Evolutionary conservation across 2,888 invertebrate genomes (phyloP).

Genomic region (Lapara coniferarum): DNA sequence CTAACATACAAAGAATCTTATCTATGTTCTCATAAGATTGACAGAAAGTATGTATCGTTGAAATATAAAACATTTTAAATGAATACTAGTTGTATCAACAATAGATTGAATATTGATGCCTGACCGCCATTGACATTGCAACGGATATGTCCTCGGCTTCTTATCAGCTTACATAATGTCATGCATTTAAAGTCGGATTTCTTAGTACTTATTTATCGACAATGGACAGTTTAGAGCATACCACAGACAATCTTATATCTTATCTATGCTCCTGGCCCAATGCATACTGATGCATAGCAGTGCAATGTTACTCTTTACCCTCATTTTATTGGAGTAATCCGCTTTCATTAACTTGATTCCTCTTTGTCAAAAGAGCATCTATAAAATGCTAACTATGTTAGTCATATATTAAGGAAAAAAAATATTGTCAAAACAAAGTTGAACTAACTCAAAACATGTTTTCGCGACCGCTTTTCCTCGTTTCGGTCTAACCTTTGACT

Average conservation of each 20-base stretch:
- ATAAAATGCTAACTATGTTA: not conserved
- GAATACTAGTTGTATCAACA: not conserved
- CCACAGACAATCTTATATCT: too few relatives aligned
- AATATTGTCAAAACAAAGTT: not conserved
- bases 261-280: too few relatives aligned
- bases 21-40: too few relatives aligned
- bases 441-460: not conserved
- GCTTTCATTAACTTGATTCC: too few relatives aligned
- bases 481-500: not conserved
- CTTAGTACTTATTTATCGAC: not conserved
- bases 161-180: not conserved
- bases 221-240: too few relatives aligned
- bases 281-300: too few relatives aligned
- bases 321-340: too few relatives aligned
- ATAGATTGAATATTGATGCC: slow-evolving; percentile 1
- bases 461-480: not conserved
- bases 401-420: not conserved
- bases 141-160: slow-evolving; percentile 7
- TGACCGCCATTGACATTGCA: slow-evolving; percentile 11
- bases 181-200: not conserved
- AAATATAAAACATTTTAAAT: not conserved
- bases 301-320: too few relatives aligned
- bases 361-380: too few relatives aligned
- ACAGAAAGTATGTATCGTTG: too few relatives aligned
- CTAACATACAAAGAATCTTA: too few relatives aligned